Base-by-base conservation (phyloP, 1,140 invertebrate genomes). In the Listronotus bonariensis region DNA sequence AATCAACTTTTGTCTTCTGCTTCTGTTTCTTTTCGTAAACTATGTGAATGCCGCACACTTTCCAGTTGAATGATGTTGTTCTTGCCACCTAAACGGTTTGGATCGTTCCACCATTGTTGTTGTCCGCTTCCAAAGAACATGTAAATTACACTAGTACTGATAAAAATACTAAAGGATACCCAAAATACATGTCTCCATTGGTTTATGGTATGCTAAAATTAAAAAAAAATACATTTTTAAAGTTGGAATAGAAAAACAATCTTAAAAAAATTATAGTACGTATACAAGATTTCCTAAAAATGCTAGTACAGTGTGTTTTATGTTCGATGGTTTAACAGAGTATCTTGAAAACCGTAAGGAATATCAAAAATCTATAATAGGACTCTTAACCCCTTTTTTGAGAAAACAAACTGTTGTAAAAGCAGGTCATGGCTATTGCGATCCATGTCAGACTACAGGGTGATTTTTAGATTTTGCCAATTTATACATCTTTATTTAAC, bases 111-210 rank as follows among this genome's bases (percentile, higher is more conserved):
- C 69, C 84, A 84, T 68, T 91, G 89, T 31, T 88, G 83, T 67
- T 90, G 86, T 1, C 86, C 89, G 40, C 87, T 88, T 0, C 86
- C 89, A 79, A 85, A 88, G 6, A 92, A 72, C 6, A 88, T 78
- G 72, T 90, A 96, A 6, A 93, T 74, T 5, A 90, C 66, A 60
- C 90, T 91, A 0, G 91, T 92, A 11, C 87, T 72, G 8, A 86
- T 77, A 67, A 92, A 91, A 0, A 93, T 85, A 0, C 76, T 87
- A 32, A 91, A 82, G 0, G 88, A 84, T 63, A 94, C 89, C 87
- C 90, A 95, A 75, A 94, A 95, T 0, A 95, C 91, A 4, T 84
- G 77, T 61, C 89, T 83, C 93, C 93, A 95, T 80, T 93, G 85
- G 7, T 82, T 78, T 14, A 89, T 71, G 4, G 86, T 86, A 73